Conservation (phyloP, 2,888 invertebrate genomes). For the Scelioninae gen. 2 region DNA sequence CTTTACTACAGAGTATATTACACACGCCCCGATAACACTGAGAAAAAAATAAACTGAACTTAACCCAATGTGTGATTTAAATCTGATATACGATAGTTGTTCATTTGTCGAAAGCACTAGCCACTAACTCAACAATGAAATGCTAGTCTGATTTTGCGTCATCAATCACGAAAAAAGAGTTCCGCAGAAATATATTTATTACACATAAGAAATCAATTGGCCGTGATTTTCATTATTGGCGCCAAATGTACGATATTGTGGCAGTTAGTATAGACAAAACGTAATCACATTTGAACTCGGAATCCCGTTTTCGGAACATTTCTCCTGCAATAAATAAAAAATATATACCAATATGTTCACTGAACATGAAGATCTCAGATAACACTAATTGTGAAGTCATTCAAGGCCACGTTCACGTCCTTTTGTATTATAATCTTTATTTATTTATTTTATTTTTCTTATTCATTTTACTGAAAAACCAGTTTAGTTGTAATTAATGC, state of each 20-base stretch:
- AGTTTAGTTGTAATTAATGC: no score
- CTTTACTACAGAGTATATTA: slow-evolving; percentile 99
- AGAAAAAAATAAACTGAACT: slow-evolving; percentile 50
- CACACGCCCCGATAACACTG: slow-evolving; percentile 79
- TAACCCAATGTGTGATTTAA: slow-evolving; percentile 34
- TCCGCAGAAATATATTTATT: slow-evolving; percentile 63
- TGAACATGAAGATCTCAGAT: slow-evolving; percentile 2
- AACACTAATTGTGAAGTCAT: slow-evolving; percentile 4
- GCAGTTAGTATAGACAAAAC: not conserved
- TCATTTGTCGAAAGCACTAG: slow-evolving; percentile 64
- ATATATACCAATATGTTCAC: slow-evolving; percentile 15
- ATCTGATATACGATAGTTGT: slow-evolving; percentile 58
- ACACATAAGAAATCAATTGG: slow-evolving; percentile 29
- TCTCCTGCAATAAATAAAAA: slow-evolving; percentile 1
- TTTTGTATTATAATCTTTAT: no score
- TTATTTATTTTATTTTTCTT: no score
- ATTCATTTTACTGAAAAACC: no score
- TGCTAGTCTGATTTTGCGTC: slow-evolving; percentile 69
- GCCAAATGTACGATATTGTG: not conserved
- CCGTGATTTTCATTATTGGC: no score
- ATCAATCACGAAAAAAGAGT: slow-evolving; percentile 57
- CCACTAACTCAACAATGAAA: slow-evolving; percentile 63
- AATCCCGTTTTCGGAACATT: slow-evolving; percentile 5
- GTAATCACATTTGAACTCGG: not conserved
- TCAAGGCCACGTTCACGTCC: slow-evolving; percentile 12